These are phyloP conservation scores for Drosophila lowei DNA, from an alignment of 1,140 invertebrate species.

Conservation along the genomic window DNA sequence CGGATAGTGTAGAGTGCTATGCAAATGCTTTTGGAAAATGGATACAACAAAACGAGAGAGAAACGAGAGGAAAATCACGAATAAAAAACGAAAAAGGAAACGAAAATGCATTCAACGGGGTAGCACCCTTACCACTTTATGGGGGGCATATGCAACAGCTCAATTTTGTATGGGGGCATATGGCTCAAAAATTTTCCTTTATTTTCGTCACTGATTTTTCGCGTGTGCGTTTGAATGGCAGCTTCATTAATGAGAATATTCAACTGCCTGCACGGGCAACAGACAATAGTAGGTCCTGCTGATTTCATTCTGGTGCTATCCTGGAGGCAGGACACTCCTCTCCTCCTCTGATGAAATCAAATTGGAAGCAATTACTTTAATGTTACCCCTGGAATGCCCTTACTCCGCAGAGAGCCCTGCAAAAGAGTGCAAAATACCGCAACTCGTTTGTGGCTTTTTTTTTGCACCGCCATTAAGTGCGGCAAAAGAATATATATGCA, in stretches of 20 bases:
- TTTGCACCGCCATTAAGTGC: constrained; percentile 59
- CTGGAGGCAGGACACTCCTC: neutral
- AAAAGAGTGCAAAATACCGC: constrained; percentile 59
- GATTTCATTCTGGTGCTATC: constrained; percentile 8
- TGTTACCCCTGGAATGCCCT: constrained; percentile 23
- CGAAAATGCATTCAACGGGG: constrained; percentile 61
- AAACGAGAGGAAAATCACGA: constrained; percentile 18
- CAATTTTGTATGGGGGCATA: constrained; percentile 60
- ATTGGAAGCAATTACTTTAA: constrained; percentile 74
- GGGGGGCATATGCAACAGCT: constrained; percentile 67
- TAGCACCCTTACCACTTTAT: constrained; percentile 11
- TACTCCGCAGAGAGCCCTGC: neutral
- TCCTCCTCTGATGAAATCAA: constrained; percentile 49
- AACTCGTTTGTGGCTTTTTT: constrained; percentile 62
- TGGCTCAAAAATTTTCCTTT: constrained; percentile 5
- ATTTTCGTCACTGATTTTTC: constrained; percentile 26
- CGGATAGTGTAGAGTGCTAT: constrained; percentile 40
- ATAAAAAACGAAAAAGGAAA: constrained; percentile 32
- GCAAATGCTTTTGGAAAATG: constrained; percentile 63
- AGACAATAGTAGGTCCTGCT: constrained; percentile 21
- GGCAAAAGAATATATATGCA: neutral
- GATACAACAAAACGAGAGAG: constrained; percentile 52
- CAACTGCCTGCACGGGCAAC: constrained; percentile 36
- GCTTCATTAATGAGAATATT: constrained; percentile 74
- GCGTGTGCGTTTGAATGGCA: constrained; percentile 63